phyloP scores from a whole-genome alignment of 2,888 invertebrate species.

The Amiota communis region DNA sequence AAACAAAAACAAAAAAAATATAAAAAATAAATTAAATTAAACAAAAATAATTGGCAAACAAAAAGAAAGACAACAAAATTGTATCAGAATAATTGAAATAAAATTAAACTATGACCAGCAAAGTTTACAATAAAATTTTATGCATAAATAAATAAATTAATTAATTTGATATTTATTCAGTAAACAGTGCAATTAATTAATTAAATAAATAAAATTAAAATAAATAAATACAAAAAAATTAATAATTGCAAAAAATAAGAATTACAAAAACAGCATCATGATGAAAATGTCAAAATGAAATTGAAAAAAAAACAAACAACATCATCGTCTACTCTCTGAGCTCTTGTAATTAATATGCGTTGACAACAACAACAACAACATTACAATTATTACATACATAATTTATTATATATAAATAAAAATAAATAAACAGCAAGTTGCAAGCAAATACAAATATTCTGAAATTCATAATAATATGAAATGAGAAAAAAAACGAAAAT shows the following conservation, averaged over 20 bases:
- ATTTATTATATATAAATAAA: slow-evolving; percentile 41
- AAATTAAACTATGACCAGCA: slow-evolving; percentile 45
- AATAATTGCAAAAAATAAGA: slow-evolving; percentile 29
- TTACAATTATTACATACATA: slow-evolving; percentile 37
- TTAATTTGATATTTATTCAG: not conserved
- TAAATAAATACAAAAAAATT: slow-evolving; percentile 19
- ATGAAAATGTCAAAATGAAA: slow-evolving; percentile 22
- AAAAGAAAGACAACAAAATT: slow-evolving; percentile 36
- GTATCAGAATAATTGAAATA: slow-evolving; percentile 35
- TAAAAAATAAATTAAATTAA: slow-evolving; percentile 35
- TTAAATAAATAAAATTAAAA: not conserved
- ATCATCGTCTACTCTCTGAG: not conserved
- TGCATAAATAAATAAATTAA: slow-evolving; percentile 23
- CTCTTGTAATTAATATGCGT: slow-evolving; percentile 16
- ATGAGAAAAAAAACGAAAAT: not conserved
- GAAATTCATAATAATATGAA: slow-evolving; percentile 33
- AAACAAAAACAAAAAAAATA: slow-evolving; percentile 50
- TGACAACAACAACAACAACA: not conserved
- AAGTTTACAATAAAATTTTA: slow-evolving; percentile 36
- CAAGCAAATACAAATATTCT: slow-evolving; percentile 46
- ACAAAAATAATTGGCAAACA: slow-evolving; percentile 8
- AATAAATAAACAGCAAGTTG: slow-evolving; percentile 14
- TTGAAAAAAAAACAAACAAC: slow-evolving; percentile 27
- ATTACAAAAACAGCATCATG: slow-evolving; percentile 18
- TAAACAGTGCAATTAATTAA: slow-evolving; percentile 27